Evolutionary conservation across 2,113 vertebrate species (phyloP).

Genomic region (Tachuris rubrigastra): DNA sequence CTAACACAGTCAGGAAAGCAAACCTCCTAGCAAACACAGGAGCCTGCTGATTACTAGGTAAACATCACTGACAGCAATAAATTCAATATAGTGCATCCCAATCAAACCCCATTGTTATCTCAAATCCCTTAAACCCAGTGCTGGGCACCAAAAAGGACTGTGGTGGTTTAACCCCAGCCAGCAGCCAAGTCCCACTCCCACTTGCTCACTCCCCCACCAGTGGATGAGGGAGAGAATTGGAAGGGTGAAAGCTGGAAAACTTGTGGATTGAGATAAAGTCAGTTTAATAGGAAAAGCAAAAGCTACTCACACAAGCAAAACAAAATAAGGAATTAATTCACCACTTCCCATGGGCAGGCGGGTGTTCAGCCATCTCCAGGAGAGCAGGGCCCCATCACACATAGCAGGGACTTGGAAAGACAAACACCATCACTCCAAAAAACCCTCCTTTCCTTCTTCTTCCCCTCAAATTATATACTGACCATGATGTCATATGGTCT

Average conservation of each 20-base stretch:
- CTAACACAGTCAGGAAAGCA: not conserved
- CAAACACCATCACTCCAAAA: not conserved
- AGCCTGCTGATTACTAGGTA: not conserved
- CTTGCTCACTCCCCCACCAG: not conserved
- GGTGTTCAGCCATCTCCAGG: not conserved
- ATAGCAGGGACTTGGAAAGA: not conserved
- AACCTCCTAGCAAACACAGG: not conserved
- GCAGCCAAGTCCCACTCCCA: not conserved
- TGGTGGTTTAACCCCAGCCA: not conserved
- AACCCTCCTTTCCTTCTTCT: not conserved
- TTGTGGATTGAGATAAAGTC: not conserved
- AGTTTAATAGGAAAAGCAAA: not conserved
- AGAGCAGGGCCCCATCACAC: not conserved
- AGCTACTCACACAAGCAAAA: fast-evolving
- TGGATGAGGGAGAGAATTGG: not conserved
- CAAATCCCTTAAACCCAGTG: not conserved
- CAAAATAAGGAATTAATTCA: not conserved
- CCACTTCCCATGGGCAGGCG: not conserved
- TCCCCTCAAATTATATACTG: not conserved
- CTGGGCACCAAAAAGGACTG: not conserved
- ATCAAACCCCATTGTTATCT: fast-evolving
- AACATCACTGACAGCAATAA: not conserved
- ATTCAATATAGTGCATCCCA: not conserved
- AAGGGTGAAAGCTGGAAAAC: not conserved
- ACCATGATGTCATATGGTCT: not conserved